Percentiles rank a stretch among this genome's conserved stretches.
Conservation (phyloP, 2,888 invertebrate genomes). For the Ophion costatus region DNA sequence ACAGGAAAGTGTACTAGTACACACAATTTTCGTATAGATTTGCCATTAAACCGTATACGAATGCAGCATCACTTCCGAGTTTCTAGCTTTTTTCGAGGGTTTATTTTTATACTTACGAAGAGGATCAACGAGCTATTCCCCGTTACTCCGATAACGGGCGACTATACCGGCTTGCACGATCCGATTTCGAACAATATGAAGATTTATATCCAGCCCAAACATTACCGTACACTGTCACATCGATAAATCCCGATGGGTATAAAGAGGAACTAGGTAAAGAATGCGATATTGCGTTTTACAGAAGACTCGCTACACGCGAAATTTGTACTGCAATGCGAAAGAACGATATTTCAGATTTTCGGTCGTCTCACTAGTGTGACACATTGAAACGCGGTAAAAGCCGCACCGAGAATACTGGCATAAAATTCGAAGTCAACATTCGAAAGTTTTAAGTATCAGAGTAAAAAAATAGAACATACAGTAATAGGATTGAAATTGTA, state of each 20-base stretch:
- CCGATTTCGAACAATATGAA: slow-evolving; percentile 11
- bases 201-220: slow-evolving; percentile 10
- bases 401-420: no score
- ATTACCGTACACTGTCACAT: not conserved
- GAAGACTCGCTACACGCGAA: not conserved
- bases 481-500: not conserved
- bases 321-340: not conserved
- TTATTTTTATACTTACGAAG: slow-evolving; percentile 22
- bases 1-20: slow-evolving; percentile 31
- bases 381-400: not conserved
- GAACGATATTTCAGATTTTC: not conserved
- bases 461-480: not conserved
- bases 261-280: slow-evolving; percentile 4
- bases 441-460: not conserved
- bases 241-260: not conserved
- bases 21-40: slow-evolving; percentile 54
- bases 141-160: slow-evolving; percentile 20
- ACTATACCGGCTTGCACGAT: not conserved
- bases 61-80: slow-evolving; percentile 34
- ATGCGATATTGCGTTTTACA: slow-evolving; percentile 6
- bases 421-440: not conserved
- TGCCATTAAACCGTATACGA: slow-evolving; percentile 43
- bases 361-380: not conserved
- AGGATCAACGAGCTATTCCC: slow-evolving; percentile 2
- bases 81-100: slow-evolving; percentile 24